Percentiles rank a stretch among this genome's conserved stretches.
These are phyloP conservation scores for Elanus axillaris DNA, from an alignment of 2,113 vertebrate species.

Conservation along the genomic window DNA sequence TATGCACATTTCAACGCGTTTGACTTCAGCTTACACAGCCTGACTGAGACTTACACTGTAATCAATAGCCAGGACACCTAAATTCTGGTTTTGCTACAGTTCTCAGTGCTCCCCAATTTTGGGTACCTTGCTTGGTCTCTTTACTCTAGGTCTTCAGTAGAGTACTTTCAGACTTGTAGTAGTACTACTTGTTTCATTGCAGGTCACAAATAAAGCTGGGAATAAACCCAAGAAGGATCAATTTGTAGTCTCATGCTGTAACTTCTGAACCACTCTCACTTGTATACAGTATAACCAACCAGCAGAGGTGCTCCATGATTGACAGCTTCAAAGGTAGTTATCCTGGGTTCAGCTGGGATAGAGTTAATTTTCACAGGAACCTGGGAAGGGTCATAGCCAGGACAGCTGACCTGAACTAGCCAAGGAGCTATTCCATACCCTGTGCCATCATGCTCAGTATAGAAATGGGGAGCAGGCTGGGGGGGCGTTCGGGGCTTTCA, in stretches of 20 bases:
- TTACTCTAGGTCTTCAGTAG: neutral
- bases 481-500: no score
- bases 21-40: neutral
- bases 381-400: no score
- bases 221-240: neutral
- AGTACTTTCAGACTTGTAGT: neutral
- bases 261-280: neutral
- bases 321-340: neutral
- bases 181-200: neutral
- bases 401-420: no score
- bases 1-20: fast-evolving
- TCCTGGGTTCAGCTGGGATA: no score
- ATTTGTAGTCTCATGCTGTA: neutral
- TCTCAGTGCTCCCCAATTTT: neutral
- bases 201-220: neutral
- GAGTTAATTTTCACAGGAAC: no score
- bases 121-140: neutral
- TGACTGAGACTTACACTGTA: neutral
- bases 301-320: neutral
- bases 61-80: neutral
- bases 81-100: neutral
- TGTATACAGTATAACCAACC: neutral
- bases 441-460: no score
- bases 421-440: no score
- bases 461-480: no score